These are phyloP conservation scores for Montipora capricornis DNA, from an alignment of 64 coral and sea anemone species.

Conservation along the genomic window DNA sequence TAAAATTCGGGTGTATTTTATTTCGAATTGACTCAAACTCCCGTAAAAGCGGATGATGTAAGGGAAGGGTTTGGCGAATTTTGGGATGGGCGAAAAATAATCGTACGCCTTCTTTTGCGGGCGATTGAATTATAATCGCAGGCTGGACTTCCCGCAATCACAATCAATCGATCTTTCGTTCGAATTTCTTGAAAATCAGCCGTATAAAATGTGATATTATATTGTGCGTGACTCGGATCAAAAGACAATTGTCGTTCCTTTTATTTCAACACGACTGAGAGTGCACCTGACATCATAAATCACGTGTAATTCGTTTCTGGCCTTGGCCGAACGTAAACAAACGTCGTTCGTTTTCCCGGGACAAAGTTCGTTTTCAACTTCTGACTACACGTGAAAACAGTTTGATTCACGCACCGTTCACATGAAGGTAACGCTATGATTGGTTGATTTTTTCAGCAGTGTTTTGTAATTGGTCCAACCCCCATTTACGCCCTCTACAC, in stretches of 20 bases:
- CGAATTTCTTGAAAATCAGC: neutral
- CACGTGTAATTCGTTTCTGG: constrained; percentile 41
- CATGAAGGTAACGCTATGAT: constrained; percentile 89
- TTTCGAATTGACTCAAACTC: neutral
- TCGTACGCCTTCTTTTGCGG: neutral
- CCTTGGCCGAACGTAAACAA: constrained; percentile 60
- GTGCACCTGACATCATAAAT: neutral
- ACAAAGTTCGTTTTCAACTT: constrained; percentile 70
- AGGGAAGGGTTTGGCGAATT: neutral
- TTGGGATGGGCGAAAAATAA: neutral
- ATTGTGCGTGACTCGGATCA: constrained; percentile 15
- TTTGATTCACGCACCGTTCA: constrained; percentile 92
- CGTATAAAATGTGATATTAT: neutral
- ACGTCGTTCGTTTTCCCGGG: constrained; percentile 33
- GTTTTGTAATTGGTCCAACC: constrained; percentile 81
- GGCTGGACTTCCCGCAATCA: neutral
- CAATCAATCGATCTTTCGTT: neutral
- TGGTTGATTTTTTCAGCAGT: constrained; percentile 61
- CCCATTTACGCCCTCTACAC: constrained; percentile 75
- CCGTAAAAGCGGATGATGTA: neutral
- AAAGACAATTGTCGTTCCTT: neutral
- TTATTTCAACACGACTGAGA: neutral
- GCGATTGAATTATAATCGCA: neutral
- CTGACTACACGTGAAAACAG: constrained; percentile 79
- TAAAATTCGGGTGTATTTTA: neutral